Percentiles rank a stretch among this genome's conserved stretches.
These are phyloP conservation scores for Lepetodrilus schrolli DNA, from an alignment of 2,888 invertebrate genomes.

Conservation along the genomic window DNA sequence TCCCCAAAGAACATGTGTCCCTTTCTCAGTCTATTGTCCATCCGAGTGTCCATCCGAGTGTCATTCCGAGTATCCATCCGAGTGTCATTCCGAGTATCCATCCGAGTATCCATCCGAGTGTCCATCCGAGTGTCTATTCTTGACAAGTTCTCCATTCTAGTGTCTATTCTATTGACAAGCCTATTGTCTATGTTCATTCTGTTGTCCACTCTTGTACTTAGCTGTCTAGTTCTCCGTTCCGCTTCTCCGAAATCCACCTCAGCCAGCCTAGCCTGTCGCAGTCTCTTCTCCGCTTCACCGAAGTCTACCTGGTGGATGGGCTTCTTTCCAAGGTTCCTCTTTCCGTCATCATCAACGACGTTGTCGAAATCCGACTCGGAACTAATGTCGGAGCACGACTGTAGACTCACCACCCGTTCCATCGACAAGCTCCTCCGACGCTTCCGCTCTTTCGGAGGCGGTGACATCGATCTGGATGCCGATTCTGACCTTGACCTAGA, in stretches of 20 bases:
- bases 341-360: background rate
- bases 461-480: conserved; percentile 11
- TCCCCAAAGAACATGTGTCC: conserved; percentile 44
- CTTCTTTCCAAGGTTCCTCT: conserved; percentile 19
- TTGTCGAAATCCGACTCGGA: conserved; percentile 13
- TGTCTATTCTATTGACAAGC: no score
- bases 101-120: background rate
- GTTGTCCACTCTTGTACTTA: conserved; percentile 38
- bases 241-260: conserved; percentile 32
- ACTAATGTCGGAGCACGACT: background rate
- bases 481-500: conserved; percentile 29
- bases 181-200: conserved; percentile 35
- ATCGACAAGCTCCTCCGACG: background rate
- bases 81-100: no score
- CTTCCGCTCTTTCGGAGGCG: conserved; percentile 30
- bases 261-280: conserved; percentile 43
- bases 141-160: no score
- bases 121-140: no score
- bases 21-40: conserved; percentile 35
- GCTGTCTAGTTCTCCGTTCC: conserved; percentile 40
- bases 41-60: conserved; percentile 38
- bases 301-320: conserved; percentile 64
- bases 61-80: background rate
- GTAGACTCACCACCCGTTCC: background rate
- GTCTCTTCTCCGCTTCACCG: conserved; percentile 67